phyloP scores from a whole-genome alignment of 2,113 vertebrate species.

The Hippocampus zosterae region DNA sequence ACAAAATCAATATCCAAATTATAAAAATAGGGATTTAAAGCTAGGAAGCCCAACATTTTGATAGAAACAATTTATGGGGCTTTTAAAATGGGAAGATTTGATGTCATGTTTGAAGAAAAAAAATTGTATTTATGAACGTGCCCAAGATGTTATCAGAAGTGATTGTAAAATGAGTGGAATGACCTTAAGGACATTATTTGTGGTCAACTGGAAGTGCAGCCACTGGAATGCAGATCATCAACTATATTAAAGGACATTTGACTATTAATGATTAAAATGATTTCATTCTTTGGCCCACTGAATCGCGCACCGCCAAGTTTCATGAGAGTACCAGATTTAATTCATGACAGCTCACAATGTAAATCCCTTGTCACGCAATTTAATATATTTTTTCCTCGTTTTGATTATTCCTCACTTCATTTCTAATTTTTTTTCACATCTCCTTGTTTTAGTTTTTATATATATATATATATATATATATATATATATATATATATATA shows the following conservation, averaged over 20 bases:
- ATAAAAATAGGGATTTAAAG: background rate
- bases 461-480: no score
- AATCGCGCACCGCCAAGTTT: background rate
- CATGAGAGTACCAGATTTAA: background rate
- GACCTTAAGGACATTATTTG: slow-evolving; percentile 17
- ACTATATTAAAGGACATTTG: background rate
- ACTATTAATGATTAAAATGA: background rate
- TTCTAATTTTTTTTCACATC: no score
- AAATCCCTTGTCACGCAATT: background rate
- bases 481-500: no score
- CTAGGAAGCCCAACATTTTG: background rate
- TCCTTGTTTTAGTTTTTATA: no score
- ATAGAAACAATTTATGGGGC: background rate
- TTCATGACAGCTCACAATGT: background rate
- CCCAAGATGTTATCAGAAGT: slow-evolving; percentile 19
- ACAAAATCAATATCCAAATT: slow-evolving; percentile 2
- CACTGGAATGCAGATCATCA: background rate
- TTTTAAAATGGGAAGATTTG: background rate
- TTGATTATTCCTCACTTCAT: background rate
- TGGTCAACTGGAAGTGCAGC: background rate
- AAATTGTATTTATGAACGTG: background rate
- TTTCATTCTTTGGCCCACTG: background rate
- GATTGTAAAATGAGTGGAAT: slow-evolving; percentile 37
- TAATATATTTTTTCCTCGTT: background rate
- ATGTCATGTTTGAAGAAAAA: background rate